These are phyloP conservation scores for Pararge aegeria DNA, from an alignment of 1,140 invertebrate genomes.

Conservation along the genomic window DNA sequence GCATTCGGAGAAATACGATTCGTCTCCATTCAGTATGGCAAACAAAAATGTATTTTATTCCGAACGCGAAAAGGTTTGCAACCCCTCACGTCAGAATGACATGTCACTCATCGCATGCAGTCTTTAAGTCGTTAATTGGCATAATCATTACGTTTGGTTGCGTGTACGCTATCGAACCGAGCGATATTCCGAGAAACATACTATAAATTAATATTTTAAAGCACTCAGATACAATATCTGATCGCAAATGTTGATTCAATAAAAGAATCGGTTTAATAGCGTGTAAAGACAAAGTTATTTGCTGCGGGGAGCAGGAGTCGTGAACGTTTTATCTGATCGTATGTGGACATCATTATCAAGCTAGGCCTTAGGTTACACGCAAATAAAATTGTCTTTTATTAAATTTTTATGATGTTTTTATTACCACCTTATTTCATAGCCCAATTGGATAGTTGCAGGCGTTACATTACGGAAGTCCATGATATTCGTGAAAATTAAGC, in stretches of 20 bases:
- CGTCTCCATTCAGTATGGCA: not conserved
- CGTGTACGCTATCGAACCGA: slow-evolving; percentile 37
- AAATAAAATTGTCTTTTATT: not conserved
- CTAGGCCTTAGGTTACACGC: slow-evolving; percentile 20
- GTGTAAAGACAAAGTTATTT: slow-evolving; percentile 34
- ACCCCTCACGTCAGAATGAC: not conserved
- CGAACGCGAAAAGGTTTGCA: not conserved
- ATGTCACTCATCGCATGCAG: slow-evolving; percentile 17
- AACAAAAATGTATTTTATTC: slow-evolving; percentile 9
- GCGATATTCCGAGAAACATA: slow-evolving; percentile 38
- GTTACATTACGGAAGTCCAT: too few relatives aligned
- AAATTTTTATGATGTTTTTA: too few relatives aligned
- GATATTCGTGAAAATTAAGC: too few relatives aligned
- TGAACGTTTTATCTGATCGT: slow-evolving; percentile 30
- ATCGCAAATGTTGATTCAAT: slow-evolving; percentile 32
- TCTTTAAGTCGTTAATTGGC: slow-evolving; percentile 38
- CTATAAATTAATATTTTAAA: slow-evolving; percentile 46
- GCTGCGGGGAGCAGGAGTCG: slow-evolving; percentile 23
- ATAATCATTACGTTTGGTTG: slow-evolving; percentile 38
- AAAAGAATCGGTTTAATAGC: slow-evolving; percentile 33
- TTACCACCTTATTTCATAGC: too few relatives aligned
- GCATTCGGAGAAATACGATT: not conserved
- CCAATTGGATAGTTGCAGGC: too few relatives aligned
- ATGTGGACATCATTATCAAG: slow-evolving; percentile 32
- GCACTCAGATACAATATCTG: slow-evolving; percentile 32